Percentiles rank a stretch among this genome's conserved stretches.
Conservation (phyloP, 2,113 vertebrate species). For the Tachuris rubrigastra region DNA sequence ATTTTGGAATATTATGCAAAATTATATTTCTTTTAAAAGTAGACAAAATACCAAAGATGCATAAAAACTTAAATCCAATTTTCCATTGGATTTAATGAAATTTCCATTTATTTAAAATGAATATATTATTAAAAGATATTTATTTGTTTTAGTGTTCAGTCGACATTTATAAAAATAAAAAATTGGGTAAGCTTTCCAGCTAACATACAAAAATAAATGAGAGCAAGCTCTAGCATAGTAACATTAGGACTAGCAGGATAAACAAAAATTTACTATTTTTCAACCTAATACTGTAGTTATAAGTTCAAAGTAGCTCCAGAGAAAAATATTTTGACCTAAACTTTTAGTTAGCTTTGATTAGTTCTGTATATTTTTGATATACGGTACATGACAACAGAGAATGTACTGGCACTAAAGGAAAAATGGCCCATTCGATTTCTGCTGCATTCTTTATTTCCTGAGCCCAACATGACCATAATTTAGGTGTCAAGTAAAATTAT, state of each 20-base stretch:
- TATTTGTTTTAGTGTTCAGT: not conserved
- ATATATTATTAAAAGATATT: not conserved
- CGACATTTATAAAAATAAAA: not conserved
- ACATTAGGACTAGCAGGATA: not conserved
- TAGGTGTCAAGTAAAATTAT: constrained; percentile 31
- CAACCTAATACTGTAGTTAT: not conserved
- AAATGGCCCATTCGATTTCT: not conserved
- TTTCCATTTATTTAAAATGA: not conserved
- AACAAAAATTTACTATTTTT: not conserved
- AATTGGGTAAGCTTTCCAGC: not conserved
- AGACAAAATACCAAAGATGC: not conserved
- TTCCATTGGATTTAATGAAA: not conserved
- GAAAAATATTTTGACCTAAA: not conserved
- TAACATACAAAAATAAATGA: not conserved
- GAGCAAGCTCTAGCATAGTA: not conserved
- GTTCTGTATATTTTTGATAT: not conserved
- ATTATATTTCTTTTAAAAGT: not conserved
- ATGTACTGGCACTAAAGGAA: not conserved
- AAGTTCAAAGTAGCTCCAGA: not conserved
- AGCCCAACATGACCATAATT: not conserved
- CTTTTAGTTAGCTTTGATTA: not conserved
- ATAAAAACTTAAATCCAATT: not conserved
- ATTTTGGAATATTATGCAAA: not conserved
- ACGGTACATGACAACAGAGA: not conserved
- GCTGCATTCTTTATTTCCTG: not conserved